These are phyloP conservation scores for Parapristionchus giblindavisi DNA, from an alignment of 2,888 invertebrate genomes.

Conservation along the genomic window DNA sequence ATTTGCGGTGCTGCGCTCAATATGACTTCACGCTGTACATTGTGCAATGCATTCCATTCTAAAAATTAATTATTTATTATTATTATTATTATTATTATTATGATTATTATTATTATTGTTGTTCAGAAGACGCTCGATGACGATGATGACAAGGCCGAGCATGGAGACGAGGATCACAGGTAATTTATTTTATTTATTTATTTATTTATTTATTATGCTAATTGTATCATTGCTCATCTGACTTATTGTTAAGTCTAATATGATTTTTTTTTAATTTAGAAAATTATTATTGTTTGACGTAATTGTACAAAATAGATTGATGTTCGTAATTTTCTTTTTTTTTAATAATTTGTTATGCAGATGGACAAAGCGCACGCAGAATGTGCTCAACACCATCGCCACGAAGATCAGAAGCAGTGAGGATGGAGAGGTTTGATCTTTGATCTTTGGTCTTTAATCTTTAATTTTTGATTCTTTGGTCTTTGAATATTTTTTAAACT, in stretches of 20 bases:
- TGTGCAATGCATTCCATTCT: too few species aligned
- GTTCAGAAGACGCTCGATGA: constrained; percentile 39
- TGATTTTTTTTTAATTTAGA: neutral
- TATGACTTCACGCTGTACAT: too few species aligned
- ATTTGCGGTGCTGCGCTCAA: neutral
- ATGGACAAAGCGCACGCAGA: constrained; percentile 64
- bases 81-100: neutral
- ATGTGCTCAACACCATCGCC: constrained; percentile 59
- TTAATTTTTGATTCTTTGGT: too few species aligned
- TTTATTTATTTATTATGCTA: neutral
- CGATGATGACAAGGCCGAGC: constrained; percentile 41
- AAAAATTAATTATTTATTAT: neutral
- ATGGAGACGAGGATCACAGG: constrained; percentile 56
- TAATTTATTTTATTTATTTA: neutral
- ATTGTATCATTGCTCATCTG: constrained; percentile 17
- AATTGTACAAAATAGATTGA: too few species aligned
- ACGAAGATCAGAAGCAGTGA: constrained; percentile 51
- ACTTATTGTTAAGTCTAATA: neutral
- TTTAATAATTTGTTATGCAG: neutral
- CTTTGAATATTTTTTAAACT: too few species aligned
- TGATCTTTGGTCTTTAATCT: neutral
- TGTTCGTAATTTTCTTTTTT: too few species aligned
- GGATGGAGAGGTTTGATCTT: constrained; percentile 47
- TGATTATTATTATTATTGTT: neutral
- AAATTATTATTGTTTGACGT: neutral